These are phyloP conservation scores for Stenolophus ochropezus DNA, from an alignment of 2,888 invertebrate species.

Conservation along the genomic window DNA sequence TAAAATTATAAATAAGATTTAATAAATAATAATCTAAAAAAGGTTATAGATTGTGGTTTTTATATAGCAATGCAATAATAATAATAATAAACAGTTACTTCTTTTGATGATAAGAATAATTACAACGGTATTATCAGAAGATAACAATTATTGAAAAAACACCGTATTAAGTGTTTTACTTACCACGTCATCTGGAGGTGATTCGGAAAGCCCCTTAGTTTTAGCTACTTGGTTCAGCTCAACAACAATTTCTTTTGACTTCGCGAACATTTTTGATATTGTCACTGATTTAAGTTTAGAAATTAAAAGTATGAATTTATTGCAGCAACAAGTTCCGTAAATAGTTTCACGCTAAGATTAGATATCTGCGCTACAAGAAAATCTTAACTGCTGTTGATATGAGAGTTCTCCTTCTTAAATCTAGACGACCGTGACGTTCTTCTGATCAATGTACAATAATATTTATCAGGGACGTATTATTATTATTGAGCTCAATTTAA, in stretches of 20 bases:
- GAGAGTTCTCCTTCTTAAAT: background rate
- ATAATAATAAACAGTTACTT: no score
- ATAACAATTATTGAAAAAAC: no score
- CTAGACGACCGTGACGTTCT: background rate
- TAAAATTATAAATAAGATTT: no score
- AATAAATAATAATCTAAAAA: no score
- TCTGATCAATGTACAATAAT: conserved; percentile 14
- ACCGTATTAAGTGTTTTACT: no score
- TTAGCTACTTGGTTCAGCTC: background rate
- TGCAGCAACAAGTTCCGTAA: no score
- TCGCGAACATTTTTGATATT: conserved; percentile 10
- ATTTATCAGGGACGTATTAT: background rate
- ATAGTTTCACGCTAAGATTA: background rate
- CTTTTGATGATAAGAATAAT: no score
- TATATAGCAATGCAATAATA: no score
- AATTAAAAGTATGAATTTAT: no score
- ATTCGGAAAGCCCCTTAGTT: conserved; percentile 16
- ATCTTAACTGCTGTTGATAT: conserved; percentile 10
- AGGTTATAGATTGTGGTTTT: no score
- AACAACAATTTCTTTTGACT: background rate
- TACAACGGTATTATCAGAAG: no score
- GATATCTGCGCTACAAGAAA: background rate
- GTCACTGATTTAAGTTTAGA: no score
- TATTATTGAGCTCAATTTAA: background rate
- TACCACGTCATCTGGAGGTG: conserved; percentile 43